Conservation (phyloP, 2,888 invertebrate genomes). For the Agrotis segetum region DNA sequence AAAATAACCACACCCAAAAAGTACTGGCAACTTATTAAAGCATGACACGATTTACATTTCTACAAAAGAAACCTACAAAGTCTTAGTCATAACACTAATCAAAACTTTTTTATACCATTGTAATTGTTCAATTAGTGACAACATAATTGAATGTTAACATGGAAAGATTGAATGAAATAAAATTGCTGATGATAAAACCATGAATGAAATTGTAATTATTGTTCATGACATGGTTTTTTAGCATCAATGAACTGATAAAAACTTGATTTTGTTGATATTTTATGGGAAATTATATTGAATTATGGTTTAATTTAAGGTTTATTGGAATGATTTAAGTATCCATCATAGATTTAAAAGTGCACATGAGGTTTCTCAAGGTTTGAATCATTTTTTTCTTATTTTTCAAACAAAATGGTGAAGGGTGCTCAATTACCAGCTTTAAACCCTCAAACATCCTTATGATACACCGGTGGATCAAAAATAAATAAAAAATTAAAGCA, state of each 20-base stretch:
- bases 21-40: not conserved
- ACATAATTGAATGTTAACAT: not conserved
- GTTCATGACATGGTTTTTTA: constrained; percentile 20
- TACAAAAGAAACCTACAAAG: not conserved
- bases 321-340: not conserved
- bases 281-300: not conserved
- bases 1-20: not conserved
- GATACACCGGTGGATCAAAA: no score
- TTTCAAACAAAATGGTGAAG: no score
- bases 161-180: constrained; percentile 10
- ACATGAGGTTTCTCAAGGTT: not conserved
- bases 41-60: not conserved
- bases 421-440: no score
- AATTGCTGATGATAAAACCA: not conserved
- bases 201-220: constrained; percentile 17
- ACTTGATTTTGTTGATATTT: not conserved
- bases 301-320: not conserved
- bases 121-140: constrained; percentile 10
- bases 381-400: no score
- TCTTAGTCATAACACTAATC: not conserved
- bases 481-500: no score
- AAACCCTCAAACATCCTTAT: no score
- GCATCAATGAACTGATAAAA: not conserved
- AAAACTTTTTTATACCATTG: not conserved
- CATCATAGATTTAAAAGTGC: not conserved